Evolutionary conservation across 2,797 vertebrate species (phyloP).

Genomic region (Sebastes baramenuke): DNA sequence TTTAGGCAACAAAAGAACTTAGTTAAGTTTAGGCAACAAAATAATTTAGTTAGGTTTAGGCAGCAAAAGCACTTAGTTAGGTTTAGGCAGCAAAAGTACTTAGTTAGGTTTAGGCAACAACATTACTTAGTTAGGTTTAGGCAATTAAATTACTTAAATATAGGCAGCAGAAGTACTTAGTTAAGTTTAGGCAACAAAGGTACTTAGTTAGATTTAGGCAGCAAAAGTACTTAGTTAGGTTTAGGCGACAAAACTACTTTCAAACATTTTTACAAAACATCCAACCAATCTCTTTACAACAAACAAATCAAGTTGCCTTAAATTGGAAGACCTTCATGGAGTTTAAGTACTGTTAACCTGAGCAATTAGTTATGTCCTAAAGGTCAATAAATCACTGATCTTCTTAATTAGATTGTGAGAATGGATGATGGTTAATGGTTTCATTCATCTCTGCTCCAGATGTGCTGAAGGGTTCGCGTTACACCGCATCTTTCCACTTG

Average conservation of each 20-base stretch:
- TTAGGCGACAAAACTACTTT: too few relatives aligned
- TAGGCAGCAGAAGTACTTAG: too few relatives aligned
- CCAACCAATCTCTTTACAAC: neutral
- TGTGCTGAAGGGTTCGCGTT: conserved; percentile 26
- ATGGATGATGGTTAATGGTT: conserved; percentile 54
- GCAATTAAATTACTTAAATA: too few relatives aligned
- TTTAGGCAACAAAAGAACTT: too few relatives aligned
- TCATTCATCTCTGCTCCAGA: conserved; percentile 52
- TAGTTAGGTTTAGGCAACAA: too few relatives aligned
- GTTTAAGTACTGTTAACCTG: conserved; percentile 31
- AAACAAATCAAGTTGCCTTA: conserved; percentile 1
- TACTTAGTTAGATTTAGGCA: too few relatives aligned
- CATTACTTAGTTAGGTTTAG: too few relatives aligned
- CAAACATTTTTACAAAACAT: neutral
- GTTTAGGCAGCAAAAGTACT: accelerated
- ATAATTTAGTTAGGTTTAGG: too few relatives aligned
- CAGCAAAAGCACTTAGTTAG: accelerated
- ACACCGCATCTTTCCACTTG: conserved; percentile 20
- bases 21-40: too few relatives aligned
- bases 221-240: too few relatives aligned
- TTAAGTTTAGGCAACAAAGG: too few relatives aligned
- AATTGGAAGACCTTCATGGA: conserved; percentile 12
- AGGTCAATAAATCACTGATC: conserved; percentile 45
- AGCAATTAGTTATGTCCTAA: conserved; percentile 35
- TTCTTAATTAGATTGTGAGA: conserved; percentile 54